Conservation (phyloP, 1,140 invertebrate species). For the Ptiloglossa arizonensis region DNA sequence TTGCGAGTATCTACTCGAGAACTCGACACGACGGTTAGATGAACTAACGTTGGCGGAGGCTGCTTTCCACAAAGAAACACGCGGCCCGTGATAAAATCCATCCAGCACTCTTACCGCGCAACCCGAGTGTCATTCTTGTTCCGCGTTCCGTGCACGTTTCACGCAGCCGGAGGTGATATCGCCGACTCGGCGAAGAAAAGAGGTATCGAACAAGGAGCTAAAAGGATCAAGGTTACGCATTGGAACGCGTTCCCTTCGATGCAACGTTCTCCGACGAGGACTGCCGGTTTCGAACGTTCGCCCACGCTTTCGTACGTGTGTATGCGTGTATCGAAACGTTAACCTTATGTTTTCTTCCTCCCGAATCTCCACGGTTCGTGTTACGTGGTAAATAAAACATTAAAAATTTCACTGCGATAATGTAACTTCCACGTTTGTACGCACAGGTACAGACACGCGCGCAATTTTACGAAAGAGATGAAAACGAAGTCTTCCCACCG, state of each 20-base stretch:
- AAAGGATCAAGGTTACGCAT: background rate
- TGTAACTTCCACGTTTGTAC: too few relatives aligned
- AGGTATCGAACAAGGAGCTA: background rate
- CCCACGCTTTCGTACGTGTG: too few relatives aligned
- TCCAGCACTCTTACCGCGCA: slow-evolving; percentile 4
- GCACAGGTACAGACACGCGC: too few relatives aligned
- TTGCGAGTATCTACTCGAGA: slow-evolving; percentile 51
- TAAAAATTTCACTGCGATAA: too few relatives aligned
- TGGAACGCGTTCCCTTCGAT: background rate
- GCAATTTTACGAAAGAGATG: too few relatives aligned
- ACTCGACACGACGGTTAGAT: slow-evolving; percentile 16
- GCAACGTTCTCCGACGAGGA: too few relatives aligned
- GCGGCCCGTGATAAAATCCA: slow-evolving; percentile 6
- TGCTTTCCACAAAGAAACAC: slow-evolving; percentile 19
- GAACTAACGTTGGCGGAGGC: slow-evolving; percentile 4
- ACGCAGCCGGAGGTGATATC: background rate
- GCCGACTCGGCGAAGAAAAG: background rate
- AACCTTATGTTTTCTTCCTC: too few relatives aligned
- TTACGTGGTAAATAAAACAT: too few relatives aligned
- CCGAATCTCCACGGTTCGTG: too few relatives aligned
- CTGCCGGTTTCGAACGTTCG: too few relatives aligned
- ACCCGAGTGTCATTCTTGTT: background rate
- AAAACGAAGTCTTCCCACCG: too few relatives aligned
- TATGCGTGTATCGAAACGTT: too few relatives aligned
- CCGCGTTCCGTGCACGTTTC: background rate